phyloP scores from a whole-genome alignment of 1,140 invertebrate species.

The Hypsibius dujardini region DNA sequence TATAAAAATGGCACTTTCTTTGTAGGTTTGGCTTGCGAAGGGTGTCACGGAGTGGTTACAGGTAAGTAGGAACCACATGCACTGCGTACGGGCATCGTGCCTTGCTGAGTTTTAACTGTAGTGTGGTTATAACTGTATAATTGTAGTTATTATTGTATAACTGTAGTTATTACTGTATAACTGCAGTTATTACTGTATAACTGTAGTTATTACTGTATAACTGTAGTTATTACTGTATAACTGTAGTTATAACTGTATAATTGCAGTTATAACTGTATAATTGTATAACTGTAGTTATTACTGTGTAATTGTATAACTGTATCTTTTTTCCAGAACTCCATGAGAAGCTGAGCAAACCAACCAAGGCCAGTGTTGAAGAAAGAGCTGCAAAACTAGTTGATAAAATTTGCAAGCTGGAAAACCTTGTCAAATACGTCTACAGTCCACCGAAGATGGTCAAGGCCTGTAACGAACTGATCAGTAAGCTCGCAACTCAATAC shows the following conservation, averaged over 20 bases:
- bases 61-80: slow-evolving; percentile 16
- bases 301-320: no score
- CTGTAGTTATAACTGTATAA: no score
- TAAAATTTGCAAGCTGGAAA: slow-evolving; percentile 22
- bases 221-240: no score
- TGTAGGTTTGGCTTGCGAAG: slow-evolving; percentile 23
- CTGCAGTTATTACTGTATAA: no score
- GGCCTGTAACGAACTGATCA: slow-evolving; percentile 23
- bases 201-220: no score
- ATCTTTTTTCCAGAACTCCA: slow-evolving; percentile 21
- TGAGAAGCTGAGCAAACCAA: slow-evolving; percentile 20
- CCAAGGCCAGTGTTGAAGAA: slow-evolving; percentile 20
- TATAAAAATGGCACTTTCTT: not conserved
- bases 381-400: slow-evolving; percentile 17
- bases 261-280: no score
- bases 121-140: no score
- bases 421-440: slow-evolving; percentile 24
- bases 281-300: no score
- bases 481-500: slow-evolving; percentile 16
- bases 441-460: slow-evolving; percentile 25
- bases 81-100: no score
- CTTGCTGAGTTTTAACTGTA: no score
- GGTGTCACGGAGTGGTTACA: slow-evolving; percentile 22
- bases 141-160: no score
- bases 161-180: no score